Evolutionary conservation across 1,140 invertebrate species (phyloP).

Genomic region (Leptinotarsa undecemlineata): DNA sequence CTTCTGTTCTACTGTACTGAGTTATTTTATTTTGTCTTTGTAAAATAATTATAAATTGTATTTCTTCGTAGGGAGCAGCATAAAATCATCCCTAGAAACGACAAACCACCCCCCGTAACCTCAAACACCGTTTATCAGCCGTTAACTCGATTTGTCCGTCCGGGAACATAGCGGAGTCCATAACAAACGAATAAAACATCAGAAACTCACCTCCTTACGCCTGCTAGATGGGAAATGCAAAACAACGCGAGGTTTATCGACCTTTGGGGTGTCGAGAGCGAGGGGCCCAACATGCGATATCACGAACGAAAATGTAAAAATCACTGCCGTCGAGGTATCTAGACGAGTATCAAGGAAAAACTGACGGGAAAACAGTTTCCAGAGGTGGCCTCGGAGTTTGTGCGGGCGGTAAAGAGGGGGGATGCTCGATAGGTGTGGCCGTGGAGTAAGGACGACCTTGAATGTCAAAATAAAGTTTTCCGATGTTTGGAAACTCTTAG

Average conservation of each 20-base stretch:
- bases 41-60: too few relatives aligned
- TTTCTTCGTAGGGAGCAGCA: too few relatives aligned
- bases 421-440: constrained; percentile 14
- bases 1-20: too few relatives aligned
- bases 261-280: constrained; percentile 1
- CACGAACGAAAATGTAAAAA: neutral
- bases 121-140: neutral
- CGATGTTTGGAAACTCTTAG: too few relatives aligned
- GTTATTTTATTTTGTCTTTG: too few relatives aligned
- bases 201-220: constrained; percentile 15
- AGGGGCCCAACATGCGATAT: constrained; percentile 2
- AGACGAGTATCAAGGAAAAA: neutral
- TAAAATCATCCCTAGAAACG: too few relatives aligned
- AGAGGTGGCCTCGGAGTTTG: neutral
- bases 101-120: neutral
- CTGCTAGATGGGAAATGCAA: constrained; percentile 8
- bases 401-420: neutral
- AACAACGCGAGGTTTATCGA: constrained; percentile 14
- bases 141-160: neutral
- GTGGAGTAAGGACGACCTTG: neutral
- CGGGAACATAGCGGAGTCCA: neutral
- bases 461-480: neutral
- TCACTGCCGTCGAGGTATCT: neutral
- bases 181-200: constrained; percentile 6
- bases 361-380: constrained; percentile 16